Base-by-base conservation (phyloP, 30 jellyfish, hydroid and myxozoan species). In the Chrysaora quinquecirrha region DNA sequence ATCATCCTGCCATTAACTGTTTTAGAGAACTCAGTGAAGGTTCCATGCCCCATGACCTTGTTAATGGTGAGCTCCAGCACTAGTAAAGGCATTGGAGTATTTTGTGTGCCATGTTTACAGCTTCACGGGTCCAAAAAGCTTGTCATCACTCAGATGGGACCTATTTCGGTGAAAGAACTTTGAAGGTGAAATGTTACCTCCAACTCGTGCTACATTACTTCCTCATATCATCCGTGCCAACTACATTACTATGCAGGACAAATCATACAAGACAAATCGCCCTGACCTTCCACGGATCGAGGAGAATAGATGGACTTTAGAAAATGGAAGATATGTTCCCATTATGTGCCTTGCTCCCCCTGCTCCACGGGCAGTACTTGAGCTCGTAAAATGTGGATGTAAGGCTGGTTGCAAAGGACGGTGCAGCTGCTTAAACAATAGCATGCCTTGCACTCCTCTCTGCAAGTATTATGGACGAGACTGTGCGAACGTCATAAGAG, bases 1-100 rank as follows among this genome's bases (percentile, higher is more conserved):
- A 52, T 52, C 27, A 52, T 52, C 68, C 68, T 52, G 68, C 68
- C 68, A 52, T 52, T 52, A 52, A 52, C 68, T 52, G 25, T 52
- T 52, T 52, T 52, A 52, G 68, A 52, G 68, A 52, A 52, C 68
- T 52, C 68, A 2, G 68, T 20, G 68, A 52, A 52, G 58, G 58
- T 9, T 43, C 58, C 58, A 43, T 43, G 9, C 58, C 58, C 9
- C 58, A 43, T 43, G 58, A 43, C 58, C 58, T 43, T 43, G 58
- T 43, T 43, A 43, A 43, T 43, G 58, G 58, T 43, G 58, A 43
- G 58, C 58, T 43, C 58, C 58, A 43, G 16, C 58, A 43, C 58
- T 43, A 43, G 58, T 43, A 43, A 43, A 43, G 58, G 58, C 58
- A 43, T 43, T 43, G 58, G 58, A 43, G 58, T 16, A 43, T 43